Percentiles rank a stretch among this genome's conserved stretches.
Conservation (phyloP, 2,797 vertebrate genomes). For the Eremophila alpestris region DNA sequence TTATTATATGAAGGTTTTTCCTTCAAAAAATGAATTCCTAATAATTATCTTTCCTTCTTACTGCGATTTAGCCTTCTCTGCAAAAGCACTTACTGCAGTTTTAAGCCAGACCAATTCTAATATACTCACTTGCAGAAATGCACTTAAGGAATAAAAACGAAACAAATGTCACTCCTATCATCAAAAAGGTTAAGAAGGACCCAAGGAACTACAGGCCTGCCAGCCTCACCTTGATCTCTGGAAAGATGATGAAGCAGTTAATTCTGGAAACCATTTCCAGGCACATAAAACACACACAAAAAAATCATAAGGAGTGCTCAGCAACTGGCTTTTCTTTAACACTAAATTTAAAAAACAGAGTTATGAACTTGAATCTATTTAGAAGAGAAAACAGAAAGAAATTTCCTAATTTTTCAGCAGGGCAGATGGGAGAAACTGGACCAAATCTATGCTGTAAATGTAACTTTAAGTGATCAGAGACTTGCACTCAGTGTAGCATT, state of each 20-base stretch:
- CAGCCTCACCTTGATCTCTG: not conserved
- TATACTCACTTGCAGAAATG: not conserved
- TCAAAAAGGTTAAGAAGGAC: not conserved
- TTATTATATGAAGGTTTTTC: slow-evolving; percentile 46
- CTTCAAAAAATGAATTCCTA: slow-evolving; percentile 42
- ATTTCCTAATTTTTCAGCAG: not conserved
- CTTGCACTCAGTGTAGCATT: not conserved
- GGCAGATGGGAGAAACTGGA: not conserved
- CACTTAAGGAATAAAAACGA: not conserved
- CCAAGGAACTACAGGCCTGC: not conserved
- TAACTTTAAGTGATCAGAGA: not conserved
- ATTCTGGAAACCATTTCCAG: not conserved
- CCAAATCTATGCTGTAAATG: not conserved
- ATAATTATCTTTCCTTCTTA: slow-evolving; percentile 15
- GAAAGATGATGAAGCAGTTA: not conserved
- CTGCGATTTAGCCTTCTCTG: slow-evolving; percentile 1
- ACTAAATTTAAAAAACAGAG: not conserved
- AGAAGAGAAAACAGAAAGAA: not conserved
- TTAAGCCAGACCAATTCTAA: slow-evolving; percentile 17
- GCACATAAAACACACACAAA: not conserved
- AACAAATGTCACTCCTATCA: not conserved
- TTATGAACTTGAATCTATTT: not conserved
- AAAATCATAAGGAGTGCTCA: not conserved
- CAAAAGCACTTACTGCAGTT: not conserved
- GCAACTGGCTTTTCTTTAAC: not conserved